Conservation (phyloP, 2,888 invertebrate species). For the Shargacucullia verbasci region DNA sequence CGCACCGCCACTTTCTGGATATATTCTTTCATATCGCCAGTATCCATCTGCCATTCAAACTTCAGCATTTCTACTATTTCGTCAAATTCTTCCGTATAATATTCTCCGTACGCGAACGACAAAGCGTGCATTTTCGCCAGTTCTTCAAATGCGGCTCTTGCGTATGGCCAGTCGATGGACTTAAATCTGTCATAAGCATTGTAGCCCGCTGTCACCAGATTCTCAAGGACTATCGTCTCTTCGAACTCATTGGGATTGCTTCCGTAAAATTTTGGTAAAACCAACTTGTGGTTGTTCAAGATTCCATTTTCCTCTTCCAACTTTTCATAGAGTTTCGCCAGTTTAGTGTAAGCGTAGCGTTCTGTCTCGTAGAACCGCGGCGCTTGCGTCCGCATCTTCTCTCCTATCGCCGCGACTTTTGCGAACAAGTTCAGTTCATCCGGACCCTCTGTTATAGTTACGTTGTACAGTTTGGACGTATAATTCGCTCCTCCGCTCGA, state of each 20-base stretch:
- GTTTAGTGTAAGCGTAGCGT: constrained; percentile 64
- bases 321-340: constrained; percentile 59
- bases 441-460: constrained; percentile 45
- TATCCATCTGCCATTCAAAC: constrained; percentile 34
- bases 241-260: constrained; percentile 51
- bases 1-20: constrained; percentile 28
- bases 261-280: constrained; percentile 69
- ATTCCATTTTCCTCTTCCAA: constrained; percentile 64
- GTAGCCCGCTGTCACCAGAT: constrained; percentile 69
- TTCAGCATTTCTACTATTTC: constrained; percentile 48
- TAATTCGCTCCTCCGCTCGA: constrained; percentile 66
- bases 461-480: constrained; percentile 58
- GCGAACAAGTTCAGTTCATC: constrained; percentile 65
- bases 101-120: constrained; percentile 64
- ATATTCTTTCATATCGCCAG: constrained; percentile 3
- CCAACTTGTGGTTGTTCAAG: constrained; percentile 60
- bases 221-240: constrained; percentile 74
- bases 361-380: constrained; percentile 66
- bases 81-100: constrained; percentile 69
- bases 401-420: constrained; percentile 69
- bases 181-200: constrained; percentile 66
- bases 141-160: constrained; percentile 62
- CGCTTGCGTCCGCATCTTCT: constrained; percentile 58
- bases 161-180: constrained; percentile 73
- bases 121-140: constrained; percentile 80